Evolutionary conservation across 2,797 vertebrate genomes (phyloP).

Genomic region (Thalassophryne amazonica): DNA sequence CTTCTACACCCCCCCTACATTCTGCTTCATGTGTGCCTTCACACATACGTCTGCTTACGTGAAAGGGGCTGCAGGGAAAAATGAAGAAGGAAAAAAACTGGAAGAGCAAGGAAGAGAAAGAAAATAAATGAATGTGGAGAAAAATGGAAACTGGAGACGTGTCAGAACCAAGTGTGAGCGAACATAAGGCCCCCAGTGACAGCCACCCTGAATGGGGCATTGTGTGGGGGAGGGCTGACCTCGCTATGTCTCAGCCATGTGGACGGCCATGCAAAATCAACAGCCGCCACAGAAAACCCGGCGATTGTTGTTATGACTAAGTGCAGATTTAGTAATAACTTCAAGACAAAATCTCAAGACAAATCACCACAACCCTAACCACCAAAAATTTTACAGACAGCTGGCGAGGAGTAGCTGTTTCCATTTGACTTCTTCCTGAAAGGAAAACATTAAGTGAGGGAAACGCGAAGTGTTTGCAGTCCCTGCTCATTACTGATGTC

Average conservation of each 20-base stretch:
- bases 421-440: not conserved
- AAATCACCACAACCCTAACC: constrained; percentile 25
- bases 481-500: constrained; percentile 24
- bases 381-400: constrained; percentile 13
- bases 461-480: constrained; percentile 24
- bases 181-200: constrained; percentile 73
- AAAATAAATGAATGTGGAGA: constrained; percentile 9
- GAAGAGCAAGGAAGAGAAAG: constrained; percentile 3
- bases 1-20: no score
- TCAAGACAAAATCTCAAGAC: constrained; percentile 21
- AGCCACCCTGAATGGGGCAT: constrained; percentile 63
- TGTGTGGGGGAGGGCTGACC: constrained; percentile 68
- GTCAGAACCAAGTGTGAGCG: constrained; percentile 36
- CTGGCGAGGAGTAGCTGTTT: not conserved
- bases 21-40: no score
- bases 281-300: constrained; percentile 44
- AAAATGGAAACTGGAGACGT: constrained; percentile 55
- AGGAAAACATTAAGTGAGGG: constrained; percentile 12
- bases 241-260: constrained; percentile 66
- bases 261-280: constrained; percentile 52
- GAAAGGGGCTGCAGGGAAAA: constrained; percentile 1
- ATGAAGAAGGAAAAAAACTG: not conserved
- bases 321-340: constrained; percentile 29
- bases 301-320: constrained; percentile 44
- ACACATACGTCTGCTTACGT: no score